Conservation (phyloP, 92 coral and sea anemone species). For the Phenganax stokvisi region DNA sequence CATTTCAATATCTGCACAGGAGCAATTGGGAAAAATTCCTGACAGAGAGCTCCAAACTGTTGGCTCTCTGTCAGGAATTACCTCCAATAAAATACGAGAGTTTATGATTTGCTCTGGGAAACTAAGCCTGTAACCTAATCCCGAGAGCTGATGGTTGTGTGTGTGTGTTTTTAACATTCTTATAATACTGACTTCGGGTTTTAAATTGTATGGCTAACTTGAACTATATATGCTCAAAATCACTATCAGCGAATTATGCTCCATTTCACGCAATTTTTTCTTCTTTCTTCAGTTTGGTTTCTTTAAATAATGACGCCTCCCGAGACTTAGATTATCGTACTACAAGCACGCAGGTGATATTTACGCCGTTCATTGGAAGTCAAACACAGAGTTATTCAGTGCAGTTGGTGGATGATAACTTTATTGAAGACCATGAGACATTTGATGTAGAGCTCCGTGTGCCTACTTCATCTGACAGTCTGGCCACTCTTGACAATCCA, state of each 20-base stretch:
- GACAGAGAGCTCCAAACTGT: too few relatives aligned
- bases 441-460: slow-evolving; percentile 27
- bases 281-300: slow-evolving; percentile 4
- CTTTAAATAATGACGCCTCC: neutral
- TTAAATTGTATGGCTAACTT: too few relatives aligned
- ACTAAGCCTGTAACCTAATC: too few relatives aligned
- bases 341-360: neutral
- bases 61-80: too few relatives aligned
- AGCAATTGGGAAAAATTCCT: too few relatives aligned
- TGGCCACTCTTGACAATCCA: slow-evolving; percentile 2
- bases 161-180: too few relatives aligned
- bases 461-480: neutral
- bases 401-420: neutral
- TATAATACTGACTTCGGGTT: too few relatives aligned
- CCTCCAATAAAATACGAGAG: too few relatives aligned
- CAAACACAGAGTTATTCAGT: neutral
- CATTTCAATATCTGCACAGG: too few relatives aligned
- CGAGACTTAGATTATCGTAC: neutral
- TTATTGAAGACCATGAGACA: slow-evolving; percentile 18
- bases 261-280: neutral
- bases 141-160: too few relatives aligned
- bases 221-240: too few relatives aligned
- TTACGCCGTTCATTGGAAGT: slow-evolving; percentile 11
- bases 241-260: neutral
- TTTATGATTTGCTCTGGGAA: too few relatives aligned